Base-by-base conservation (phyloP, 2,797 vertebrate genomes). In the Rhodeus uyekii region DNA sequence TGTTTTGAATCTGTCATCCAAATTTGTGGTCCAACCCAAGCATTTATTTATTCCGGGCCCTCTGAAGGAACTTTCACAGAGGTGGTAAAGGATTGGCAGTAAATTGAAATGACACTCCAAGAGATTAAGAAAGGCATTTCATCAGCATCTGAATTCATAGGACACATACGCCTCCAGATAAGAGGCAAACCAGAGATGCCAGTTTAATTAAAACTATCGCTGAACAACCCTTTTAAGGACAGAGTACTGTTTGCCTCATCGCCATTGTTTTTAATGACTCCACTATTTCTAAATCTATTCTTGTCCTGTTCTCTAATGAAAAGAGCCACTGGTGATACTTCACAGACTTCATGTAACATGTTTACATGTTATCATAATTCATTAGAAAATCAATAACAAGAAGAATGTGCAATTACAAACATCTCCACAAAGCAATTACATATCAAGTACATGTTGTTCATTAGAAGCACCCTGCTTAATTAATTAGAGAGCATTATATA, bases 31-130 rank as follows among this genome's bases (percentile, higher is more conserved):
- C 55, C 67, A 58, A 74, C 53, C 81, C 14, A 76, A 82, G n/a
- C 61, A 75, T 67, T 82, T 72, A 75, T 75, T 32, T 5, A 75
- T 76, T 36, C 14, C 3, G 2, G 60, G 18, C 63, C 38, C 46
- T 69, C 74, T 77, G 53, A 76, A 38, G 81, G n/a, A 82, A 74
- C 39, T 68, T 76, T 42, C 64, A 46, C 63, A 69, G 63, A 24
- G 73, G 50, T 76, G 81, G 73, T 79, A 79, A 83, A 85, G 46
- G 84, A 78, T 85, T 83, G 76, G 61, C 69, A 83, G 75, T 76
- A 82, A 83, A 83, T 80, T 82, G 38, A 85, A 83, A 75, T 80
- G 84, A 81, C 78, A 84, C 68, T 61, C 42, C 44, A 48, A 79
- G 63, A 61, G 83, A 80, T 65, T 73, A 73, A 67, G 68, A 61